Conservation (phyloP, 2,888 invertebrate species). For the Synergus umbraculus region DNA sequence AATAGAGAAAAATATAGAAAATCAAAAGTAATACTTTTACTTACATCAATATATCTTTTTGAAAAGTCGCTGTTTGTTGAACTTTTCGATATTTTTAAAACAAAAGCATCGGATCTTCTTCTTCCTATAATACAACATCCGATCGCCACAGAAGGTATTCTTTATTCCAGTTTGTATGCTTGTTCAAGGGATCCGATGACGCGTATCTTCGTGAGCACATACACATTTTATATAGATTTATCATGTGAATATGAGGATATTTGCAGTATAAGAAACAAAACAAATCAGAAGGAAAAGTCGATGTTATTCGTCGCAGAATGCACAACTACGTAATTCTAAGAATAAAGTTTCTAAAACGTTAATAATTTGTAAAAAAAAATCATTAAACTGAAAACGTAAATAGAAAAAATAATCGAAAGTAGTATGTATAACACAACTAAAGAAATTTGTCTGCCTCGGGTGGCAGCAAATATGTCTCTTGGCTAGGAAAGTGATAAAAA, state of each 20-base stretch:
- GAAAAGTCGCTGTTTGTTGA: neutral
- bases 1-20: neutral
- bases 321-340: neutral
- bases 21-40: neutral
- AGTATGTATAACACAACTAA: neutral
- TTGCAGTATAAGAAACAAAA: neutral
- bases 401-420: neutral
- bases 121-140: conserved; percentile 24
- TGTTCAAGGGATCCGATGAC: conserved; percentile 1
- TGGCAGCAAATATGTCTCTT: conserved; percentile 5
- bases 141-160: neutral
- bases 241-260: neutral
- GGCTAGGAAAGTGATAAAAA: conserved; percentile 22
- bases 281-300: neutral
- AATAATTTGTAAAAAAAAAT: neutral
- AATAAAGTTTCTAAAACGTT: neutral
- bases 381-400: too few species aligned
- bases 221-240: conserved; percentile 13
- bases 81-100: neutral
- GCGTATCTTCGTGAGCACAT: neutral
- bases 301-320: neutral
- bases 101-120: neutral
- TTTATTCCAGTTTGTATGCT: conserved; percentile 9
- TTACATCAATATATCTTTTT: neutral
- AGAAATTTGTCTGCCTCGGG: neutral